A percentile compares a stretch with the other conserved stretches of the same genome.
Conservation (phyloP, 2,888 invertebrate genomes). For the Cyclophora albipunctata region DNA sequence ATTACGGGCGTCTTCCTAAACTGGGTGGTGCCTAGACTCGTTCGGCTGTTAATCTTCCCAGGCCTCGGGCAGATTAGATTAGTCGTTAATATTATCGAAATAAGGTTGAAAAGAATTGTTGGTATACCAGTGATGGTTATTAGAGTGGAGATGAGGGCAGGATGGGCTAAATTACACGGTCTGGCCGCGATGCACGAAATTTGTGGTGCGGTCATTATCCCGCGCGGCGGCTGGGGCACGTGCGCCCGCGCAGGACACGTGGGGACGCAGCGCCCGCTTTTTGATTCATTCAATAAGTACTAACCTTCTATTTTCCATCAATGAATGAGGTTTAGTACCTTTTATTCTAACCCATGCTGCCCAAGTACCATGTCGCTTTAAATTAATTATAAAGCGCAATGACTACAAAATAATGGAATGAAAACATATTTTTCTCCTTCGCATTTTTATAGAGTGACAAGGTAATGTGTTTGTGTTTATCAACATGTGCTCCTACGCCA, state of each 20-base stretch:
- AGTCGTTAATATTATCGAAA: constrained; percentile 3
- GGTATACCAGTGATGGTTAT: constrained; percentile 53
- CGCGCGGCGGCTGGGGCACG: constrained; percentile 32
- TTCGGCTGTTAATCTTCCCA: constrained; percentile 19
- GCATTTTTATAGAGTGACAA: no score
- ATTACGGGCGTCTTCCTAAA: constrained; percentile 21
- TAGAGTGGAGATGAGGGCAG: constrained; percentile 50
- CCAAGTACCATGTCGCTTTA: no score
- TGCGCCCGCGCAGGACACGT: constrained; percentile 24
- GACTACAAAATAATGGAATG: no score
- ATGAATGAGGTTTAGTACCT: no score
- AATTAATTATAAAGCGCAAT: no score
- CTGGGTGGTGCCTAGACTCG: constrained; percentile 31
- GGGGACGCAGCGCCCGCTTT: background rate
- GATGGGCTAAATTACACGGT: constrained; percentile 66
- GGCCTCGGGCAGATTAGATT: constrained; percentile 5
- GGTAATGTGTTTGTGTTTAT: no score
- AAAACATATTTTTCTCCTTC: no score
- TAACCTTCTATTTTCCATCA: no score
- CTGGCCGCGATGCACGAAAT: constrained; percentile 40
- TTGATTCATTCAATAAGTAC: no score
- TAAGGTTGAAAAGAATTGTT: constrained; percentile 6
- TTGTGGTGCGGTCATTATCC: constrained; percentile 52
- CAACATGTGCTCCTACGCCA: no score
- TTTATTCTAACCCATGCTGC: no score